These are phyloP conservation scores for Chlorodrepanis virens DNA, from an alignment of 2,113 vertebrate genomes.

Conservation along the genomic window DNA sequence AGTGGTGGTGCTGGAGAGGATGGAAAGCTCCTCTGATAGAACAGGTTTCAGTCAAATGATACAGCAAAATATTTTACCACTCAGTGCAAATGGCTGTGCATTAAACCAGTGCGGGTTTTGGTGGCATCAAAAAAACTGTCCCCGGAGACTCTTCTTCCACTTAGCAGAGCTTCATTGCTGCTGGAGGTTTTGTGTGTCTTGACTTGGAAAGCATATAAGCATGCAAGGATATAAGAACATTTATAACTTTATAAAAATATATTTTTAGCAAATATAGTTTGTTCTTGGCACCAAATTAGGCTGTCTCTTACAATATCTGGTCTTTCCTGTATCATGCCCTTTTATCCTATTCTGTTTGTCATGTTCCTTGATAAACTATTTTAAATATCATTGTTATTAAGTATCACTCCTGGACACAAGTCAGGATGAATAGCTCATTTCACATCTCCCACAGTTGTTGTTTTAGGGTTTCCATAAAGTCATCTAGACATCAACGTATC, in stretches of 20 bases:
- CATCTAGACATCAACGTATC: constrained; percentile 49
- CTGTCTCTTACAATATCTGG: background rate
- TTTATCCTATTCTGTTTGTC: background rate
- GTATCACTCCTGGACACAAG: background rate
- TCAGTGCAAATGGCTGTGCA: background rate
- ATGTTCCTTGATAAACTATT: constrained; percentile 11
- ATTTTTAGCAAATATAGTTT: background rate
- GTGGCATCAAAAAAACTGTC: background rate
- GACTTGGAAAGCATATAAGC: background rate
- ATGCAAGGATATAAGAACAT: background rate
- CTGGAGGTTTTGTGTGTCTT: background rate
- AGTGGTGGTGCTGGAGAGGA: background rate
- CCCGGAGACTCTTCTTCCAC: background rate
- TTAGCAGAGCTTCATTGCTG: background rate
- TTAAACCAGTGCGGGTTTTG: background rate
- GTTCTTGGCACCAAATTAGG: background rate
- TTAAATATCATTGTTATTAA: constrained; percentile 17
- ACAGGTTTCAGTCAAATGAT: background rate
- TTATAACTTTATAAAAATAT: background rate
- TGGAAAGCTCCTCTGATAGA: background rate
- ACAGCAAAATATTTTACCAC: background rate
- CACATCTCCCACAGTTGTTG: constrained; percentile 13
- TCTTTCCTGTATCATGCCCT: background rate
- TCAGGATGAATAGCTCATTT: constrained; percentile 52
- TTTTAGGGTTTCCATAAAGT: constrained; percentile 54